These are phyloP conservation scores for Aplysina aerophoba DNA, from an alignment of 37 sponge, comb jelly and placozoan genomes.

Conservation along the genomic window DNA sequence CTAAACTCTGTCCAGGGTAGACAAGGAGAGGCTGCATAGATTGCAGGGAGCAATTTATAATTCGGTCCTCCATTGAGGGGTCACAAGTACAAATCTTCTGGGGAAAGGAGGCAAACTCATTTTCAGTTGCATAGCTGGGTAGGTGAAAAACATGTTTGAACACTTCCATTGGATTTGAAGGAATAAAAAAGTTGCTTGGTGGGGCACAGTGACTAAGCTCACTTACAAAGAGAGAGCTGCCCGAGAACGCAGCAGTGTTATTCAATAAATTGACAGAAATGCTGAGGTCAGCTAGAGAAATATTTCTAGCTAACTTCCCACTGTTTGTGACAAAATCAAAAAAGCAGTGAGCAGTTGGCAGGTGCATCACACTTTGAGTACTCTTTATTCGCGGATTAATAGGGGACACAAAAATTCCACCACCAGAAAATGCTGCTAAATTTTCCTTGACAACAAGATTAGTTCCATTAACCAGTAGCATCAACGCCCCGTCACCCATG, in stretches of 20 bases:
- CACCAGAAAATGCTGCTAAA: background rate
- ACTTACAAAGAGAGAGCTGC: no score
- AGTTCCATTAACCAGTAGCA: background rate
- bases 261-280: no score
- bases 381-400: background rate
- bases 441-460: background rate
- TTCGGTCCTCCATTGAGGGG: no score
- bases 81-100: constrained; percentile 7
- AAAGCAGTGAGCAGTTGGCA: background rate
- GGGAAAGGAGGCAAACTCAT: background rate
- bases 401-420: constrained; percentile 1
- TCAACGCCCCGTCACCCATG: background rate
- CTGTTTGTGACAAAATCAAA: constrained; percentile 4
- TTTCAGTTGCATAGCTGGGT: background rate
- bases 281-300: no score
- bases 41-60: background rate
- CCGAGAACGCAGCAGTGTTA: no score
- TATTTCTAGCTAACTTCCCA: background rate
- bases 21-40: background rate
- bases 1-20: constrained; percentile 10
- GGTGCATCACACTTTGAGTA: no score
- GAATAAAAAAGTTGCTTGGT: background rate
- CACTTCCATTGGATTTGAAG: background rate
- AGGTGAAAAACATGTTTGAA: background rate
- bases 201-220: background rate